These are phyloP conservation scores for Vireo griseus DNA, from an alignment of 2,797 vertebrate genomes.

Conservation along the genomic window DNA sequence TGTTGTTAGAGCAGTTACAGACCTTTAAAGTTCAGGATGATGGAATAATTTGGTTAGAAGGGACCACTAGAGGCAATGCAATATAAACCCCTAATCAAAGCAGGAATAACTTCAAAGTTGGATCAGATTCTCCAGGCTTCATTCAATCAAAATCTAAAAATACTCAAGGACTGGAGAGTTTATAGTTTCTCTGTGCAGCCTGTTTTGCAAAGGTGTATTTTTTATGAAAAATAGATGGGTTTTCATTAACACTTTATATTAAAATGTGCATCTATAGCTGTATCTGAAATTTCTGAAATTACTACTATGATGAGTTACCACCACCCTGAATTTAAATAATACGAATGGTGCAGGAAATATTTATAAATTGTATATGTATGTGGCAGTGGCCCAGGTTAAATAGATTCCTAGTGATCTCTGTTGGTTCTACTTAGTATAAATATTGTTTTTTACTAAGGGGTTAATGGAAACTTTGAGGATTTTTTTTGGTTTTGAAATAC, in stretches of 20 bases:
- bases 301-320: background rate
- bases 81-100: background rate
- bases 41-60: background rate
- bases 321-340: background rate
- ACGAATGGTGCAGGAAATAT: slow-evolving; percentile 29
- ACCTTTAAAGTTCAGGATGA: background rate
- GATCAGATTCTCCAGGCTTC: background rate
- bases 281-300: background rate
- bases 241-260: background rate
- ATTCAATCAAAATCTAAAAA: background rate
- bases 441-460: background rate
- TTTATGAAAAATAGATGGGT: background rate
- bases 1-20: background rate
- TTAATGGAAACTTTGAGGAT: background rate
- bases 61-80: background rate
- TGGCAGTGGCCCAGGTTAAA: slow-evolving; percentile 35
- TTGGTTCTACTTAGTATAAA: slow-evolving; percentile 18
- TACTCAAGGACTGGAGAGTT: background rate
- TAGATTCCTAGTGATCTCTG: slow-evolving; percentile 8
- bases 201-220: background rate
- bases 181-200: background rate
- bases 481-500: background rate
- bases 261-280: background rate
- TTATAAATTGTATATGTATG: slow-evolving; percentile 29
- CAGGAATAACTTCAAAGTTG: background rate